Evolutionary conservation across 30 jellyfish, hydroid and myxozoan genomes (phyloP).

Genomic region (Calvadosia cruxmelitensis): DNA sequence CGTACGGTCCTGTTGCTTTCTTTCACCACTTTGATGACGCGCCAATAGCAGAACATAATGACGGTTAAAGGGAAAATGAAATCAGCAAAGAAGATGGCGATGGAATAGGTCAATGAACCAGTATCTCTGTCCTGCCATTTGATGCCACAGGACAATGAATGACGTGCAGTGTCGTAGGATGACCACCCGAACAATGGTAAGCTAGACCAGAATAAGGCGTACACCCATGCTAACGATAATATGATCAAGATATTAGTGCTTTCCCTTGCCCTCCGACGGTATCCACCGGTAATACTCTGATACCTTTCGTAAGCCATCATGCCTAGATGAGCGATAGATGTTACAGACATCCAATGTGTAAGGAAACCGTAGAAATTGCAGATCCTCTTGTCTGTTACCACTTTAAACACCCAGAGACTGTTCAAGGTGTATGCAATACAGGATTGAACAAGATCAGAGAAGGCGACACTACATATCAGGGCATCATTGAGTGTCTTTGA

Average conservation of each 20-base stretch:
- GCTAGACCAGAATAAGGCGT: background rate
- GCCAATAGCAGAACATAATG: background rate
- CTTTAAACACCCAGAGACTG: background rate
- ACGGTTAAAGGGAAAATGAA: background rate
- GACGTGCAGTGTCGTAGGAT: background rate
- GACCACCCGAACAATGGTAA: background rate
- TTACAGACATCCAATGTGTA: background rate
- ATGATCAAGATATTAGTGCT: too few species aligned
- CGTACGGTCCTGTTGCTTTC: background rate
- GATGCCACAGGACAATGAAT: background rate
- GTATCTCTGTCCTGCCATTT: background rate
- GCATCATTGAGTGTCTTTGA: background rate
- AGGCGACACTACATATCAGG: background rate
- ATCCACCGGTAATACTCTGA: background rate
- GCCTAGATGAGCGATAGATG: background rate
- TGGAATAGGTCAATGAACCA: background rate
- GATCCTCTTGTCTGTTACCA: background rate
- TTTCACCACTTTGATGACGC: background rate
- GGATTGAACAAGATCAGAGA: background rate
- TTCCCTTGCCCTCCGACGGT: background rate
- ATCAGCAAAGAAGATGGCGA: background rate
- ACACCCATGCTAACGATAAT: background rate
- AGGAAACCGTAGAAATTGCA: background rate
- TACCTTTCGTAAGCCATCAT: background rate
- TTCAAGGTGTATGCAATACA: background rate